Evolutionary conservation across 2,797 vertebrate species (phyloP).

Genomic region (Vipera ursinii): DNA sequence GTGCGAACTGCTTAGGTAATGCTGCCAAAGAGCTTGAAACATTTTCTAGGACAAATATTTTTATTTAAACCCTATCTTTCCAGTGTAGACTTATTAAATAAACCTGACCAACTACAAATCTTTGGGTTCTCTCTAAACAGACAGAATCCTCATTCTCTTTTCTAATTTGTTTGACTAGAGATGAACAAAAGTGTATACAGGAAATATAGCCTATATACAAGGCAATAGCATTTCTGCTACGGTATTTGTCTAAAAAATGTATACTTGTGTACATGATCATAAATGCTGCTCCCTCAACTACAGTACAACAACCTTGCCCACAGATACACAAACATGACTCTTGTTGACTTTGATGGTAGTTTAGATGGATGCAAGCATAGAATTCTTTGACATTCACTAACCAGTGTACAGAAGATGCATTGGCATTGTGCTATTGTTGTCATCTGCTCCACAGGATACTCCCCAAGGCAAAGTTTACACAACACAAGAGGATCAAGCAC

Average conservation of each 20-base stretch:
- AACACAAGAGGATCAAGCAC: conserved; percentile 95
- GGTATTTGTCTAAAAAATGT: not conserved
- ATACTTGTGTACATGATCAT: not conserved
- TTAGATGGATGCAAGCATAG: not conserved
- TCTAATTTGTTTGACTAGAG: not conserved
- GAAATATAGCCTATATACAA: not conserved
- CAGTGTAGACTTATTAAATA: not conserved
- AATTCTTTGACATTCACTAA: conserved; percentile 68
- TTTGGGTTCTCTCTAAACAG: not conserved
- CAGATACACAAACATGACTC: not conserved
- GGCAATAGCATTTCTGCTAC: not conserved
- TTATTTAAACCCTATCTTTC: not conserved
- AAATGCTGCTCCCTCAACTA: not conserved
- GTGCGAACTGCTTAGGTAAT: not conserved
- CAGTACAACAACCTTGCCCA: not conserved
- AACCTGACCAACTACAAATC: not conserved
- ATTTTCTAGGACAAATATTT: not conserved
- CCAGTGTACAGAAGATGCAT: conserved; percentile 98
- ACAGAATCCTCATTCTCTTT: not conserved
- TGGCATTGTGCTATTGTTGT: conserved; percentile 97
- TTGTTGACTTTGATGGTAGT: not conserved
- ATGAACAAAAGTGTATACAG: not conserved
- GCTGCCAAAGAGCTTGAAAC: not conserved
- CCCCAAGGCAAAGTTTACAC: conserved; percentile 97
- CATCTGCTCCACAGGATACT: conserved; percentile 97